phyloP scores from a whole-genome alignment of 1,140 invertebrate species.

The Trissolcus basalis region DNA sequence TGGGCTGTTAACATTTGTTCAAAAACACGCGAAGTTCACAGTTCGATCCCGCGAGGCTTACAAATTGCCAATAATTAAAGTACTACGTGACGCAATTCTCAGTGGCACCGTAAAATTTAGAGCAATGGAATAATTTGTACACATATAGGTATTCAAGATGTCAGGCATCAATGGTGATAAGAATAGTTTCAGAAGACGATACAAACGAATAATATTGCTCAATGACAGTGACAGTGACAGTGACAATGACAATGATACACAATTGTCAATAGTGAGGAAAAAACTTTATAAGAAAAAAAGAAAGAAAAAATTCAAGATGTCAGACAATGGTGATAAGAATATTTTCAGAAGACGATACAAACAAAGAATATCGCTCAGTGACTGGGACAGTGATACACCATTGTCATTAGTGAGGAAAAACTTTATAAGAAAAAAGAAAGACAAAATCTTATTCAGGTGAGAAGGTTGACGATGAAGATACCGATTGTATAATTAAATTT shows the following conservation, averaged over 20 bases:
- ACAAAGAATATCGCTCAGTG: no score
- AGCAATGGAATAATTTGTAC: conserved; percentile 34
- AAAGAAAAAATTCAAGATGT: no score
- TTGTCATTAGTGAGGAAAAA: no score
- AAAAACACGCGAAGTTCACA: background rate
- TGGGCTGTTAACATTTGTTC: conserved; percentile 64
- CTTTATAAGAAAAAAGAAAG: no score
- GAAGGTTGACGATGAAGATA: conserved; percentile 49
- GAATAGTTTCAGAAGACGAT: conserved; percentile 51
- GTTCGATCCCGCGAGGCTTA: no score
- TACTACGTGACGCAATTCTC: background rate
- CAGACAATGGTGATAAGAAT: no score
- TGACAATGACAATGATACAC: conserved; percentile 69
- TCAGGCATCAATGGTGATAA: conserved; percentile 69
- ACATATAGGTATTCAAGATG: conserved; percentile 59
- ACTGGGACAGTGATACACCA: no score
- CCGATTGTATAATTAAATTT: conserved; percentile 48
- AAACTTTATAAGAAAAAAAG: conserved; percentile 66
- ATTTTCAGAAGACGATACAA: conserved; percentile 67
- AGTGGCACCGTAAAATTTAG: conserved; percentile 11
- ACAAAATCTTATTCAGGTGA: conserved; percentile 64
- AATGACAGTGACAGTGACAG: conserved; percentile 70
- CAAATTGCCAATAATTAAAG: no score
- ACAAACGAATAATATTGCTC: conserved; percentile 63
- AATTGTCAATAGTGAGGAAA: conserved; percentile 61